A percentile compares a stretch with the other conserved stretches of the same genome.
Conservation (phyloP, 2,888 invertebrate genomes). For the Pyrocoelia pectoralis region DNA sequence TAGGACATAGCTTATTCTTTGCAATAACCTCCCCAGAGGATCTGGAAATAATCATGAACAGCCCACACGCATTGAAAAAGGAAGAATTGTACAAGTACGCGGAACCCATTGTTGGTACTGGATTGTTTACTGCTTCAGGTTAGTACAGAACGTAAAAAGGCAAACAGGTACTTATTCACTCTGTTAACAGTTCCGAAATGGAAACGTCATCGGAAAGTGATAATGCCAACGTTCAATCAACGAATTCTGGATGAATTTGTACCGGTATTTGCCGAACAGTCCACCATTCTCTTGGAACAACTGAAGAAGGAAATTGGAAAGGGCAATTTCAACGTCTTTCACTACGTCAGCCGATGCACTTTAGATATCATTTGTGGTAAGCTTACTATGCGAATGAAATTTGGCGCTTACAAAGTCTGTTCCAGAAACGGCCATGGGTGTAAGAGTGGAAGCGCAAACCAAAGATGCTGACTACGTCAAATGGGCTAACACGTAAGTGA, state of each 20-base stretch:
- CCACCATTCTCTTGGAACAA: constrained; percentile 61
- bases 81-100: constrained; percentile 37
- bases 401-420: not conserved
- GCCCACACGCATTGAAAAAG: constrained; percentile 36
- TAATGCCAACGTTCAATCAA: constrained; percentile 71
- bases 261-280: constrained; percentile 68
- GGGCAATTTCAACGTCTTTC: constrained; percentile 63
- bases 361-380: constrained; percentile 71
- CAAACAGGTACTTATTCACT: no score
- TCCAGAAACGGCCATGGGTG: constrained; percentile 77
- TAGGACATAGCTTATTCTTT: constrained; percentile 32
- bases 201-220: constrained; percentile 66
- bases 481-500: constrained; percentile 45
- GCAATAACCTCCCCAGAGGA: constrained; percentile 31
- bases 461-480: constrained; percentile 64
- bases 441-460: constrained; percentile 67
- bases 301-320: constrained; percentile 56
- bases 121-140: constrained; percentile 42
- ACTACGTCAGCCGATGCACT: constrained; percentile 65
- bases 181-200: constrained; percentile 68
- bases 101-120: constrained; percentile 29
- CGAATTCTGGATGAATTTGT: constrained; percentile 68
- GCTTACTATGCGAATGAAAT: not conserved
- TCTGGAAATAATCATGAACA: constrained; percentile 37
- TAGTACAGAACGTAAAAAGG: not conserved